Percentiles rank a stretch among this genome's conserved stretches.
These are phyloP conservation scores for Salvelinus sp. DNA, from an alignment of 2,113 vertebrate species.

Conservation along the genomic window DNA sequence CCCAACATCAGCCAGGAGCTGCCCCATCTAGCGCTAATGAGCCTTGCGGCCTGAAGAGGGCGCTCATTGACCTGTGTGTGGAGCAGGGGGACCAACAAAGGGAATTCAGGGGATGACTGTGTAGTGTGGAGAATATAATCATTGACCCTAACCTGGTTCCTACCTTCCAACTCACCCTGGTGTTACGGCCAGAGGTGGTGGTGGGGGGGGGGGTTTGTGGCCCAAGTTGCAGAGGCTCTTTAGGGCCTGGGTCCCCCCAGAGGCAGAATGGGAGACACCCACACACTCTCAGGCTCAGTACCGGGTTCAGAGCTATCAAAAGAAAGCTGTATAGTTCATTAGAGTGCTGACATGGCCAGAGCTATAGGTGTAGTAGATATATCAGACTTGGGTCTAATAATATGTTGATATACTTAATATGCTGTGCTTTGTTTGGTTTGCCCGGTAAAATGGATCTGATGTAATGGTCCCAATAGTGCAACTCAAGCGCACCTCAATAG, in stretches of 20 bases:
- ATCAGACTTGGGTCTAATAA: too few species aligned
- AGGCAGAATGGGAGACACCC: slow-evolving; percentile 47
- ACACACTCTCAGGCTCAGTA: slow-evolving; percentile 74
- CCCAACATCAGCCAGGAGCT: slow-evolving; percentile 83
- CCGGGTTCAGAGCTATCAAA: slow-evolving; percentile 87
- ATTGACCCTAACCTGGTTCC: slow-evolving; percentile 85
- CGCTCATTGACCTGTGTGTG: slow-evolving; percentile 87
- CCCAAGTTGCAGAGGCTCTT: slow-evolving; percentile 89
- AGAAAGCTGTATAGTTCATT: slow-evolving; percentile 92
- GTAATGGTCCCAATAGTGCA: too few species aligned
- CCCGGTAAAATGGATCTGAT: too few species aligned
- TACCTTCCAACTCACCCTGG: slow-evolving; percentile 89
- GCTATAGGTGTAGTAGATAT: not conserved
- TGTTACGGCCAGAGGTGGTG: slow-evolving; percentile 81
- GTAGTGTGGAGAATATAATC: slow-evolving; percentile 81
- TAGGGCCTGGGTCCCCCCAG: slow-evolving; percentile 61
- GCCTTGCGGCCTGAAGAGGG: slow-evolving; percentile 91
- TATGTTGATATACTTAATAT: too few species aligned
- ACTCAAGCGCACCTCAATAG: too few species aligned
- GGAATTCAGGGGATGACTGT: slow-evolving; percentile 33
- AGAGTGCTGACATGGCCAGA: slow-evolving; percentile 79
- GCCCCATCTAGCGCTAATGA: slow-evolving; percentile 85
- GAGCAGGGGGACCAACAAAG: slow-evolving; percentile 76
- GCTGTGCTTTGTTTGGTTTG: too few species aligned
- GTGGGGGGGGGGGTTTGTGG: slow-evolving; percentile 77